These are phyloP conservation scores for Apeltes quadracus DNA, from an alignment of 2,113 vertebrate species.

Conservation along the genomic window DNA sequence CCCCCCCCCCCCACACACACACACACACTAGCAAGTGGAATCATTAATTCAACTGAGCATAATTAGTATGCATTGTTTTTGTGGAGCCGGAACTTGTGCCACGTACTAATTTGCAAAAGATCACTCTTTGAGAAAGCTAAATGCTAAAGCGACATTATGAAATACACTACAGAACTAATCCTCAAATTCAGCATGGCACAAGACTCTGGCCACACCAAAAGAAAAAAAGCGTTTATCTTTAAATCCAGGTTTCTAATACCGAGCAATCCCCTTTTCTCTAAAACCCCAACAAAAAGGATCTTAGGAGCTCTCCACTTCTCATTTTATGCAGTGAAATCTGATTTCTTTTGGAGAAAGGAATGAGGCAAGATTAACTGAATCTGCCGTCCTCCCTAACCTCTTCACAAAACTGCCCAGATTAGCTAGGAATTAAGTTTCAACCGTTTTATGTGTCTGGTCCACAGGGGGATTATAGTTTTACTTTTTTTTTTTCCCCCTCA, in stretches of 20 bases:
- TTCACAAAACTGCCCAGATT: slow-evolving; percentile 95
- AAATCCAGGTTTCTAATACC: slow-evolving; percentile 81
- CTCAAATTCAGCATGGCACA: slow-evolving; percentile 53
- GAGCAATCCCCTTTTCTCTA: slow-evolving; percentile 81
- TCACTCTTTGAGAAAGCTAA: slow-evolving; percentile 24
- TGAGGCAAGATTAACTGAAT: slow-evolving; percentile 91
- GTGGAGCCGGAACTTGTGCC: neutral
- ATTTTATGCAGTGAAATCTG: slow-evolving; percentile 90
- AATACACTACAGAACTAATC: slow-evolving; percentile 60
- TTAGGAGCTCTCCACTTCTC: slow-evolving; percentile 80
- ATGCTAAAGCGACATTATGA: slow-evolving; percentile 38
- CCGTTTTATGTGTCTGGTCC: slow-evolving; percentile 83
- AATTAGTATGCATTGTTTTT: slow-evolving; percentile 18
- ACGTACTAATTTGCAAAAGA: slow-evolving; percentile 34
- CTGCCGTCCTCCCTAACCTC: slow-evolving; percentile 89
- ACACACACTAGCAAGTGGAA: neutral
- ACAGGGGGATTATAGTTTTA: slow-evolving; percentile 87
- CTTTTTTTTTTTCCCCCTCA: slow-evolving; percentile 57
- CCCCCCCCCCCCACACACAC: neutral
- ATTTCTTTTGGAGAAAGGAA: slow-evolving; percentile 89
- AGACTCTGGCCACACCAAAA: slow-evolving; percentile 61
- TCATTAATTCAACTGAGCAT: slow-evolving; percentile 3
- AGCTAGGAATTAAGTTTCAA: slow-evolving; percentile 92
- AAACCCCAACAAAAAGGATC: slow-evolving; percentile 89
- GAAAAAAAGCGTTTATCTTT: slow-evolving; percentile 64